Evolutionary conservation across 2,797 vertebrate species (phyloP).

Genomic region (Intellagama lesueurii): DNA sequence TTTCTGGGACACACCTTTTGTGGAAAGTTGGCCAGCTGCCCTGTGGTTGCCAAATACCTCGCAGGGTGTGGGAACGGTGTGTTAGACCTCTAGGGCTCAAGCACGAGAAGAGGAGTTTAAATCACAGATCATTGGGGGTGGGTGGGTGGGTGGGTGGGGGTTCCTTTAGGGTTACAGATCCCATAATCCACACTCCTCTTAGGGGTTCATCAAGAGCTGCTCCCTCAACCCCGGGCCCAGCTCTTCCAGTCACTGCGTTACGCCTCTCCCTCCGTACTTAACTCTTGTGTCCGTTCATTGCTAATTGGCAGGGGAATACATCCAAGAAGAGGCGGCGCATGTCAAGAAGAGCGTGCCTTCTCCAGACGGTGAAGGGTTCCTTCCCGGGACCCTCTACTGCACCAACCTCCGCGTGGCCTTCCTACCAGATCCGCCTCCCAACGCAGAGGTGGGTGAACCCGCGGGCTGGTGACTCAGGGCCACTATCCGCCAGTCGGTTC

Average conservation of each 20-base stretch:
- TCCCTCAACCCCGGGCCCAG: background rate
- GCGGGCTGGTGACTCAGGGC: background rate
- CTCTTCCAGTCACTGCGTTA: too few relatives aligned
- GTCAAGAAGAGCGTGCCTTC: constrained; percentile 85
- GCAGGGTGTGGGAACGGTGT: too few relatives aligned
- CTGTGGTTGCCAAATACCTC: too few relatives aligned
- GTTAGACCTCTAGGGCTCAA: too few relatives aligned
- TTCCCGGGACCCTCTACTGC: constrained; percentile 89
- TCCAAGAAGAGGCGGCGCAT: constrained; percentile 86
- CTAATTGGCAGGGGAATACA: constrained; percentile 83
- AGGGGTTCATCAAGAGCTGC: background rate
- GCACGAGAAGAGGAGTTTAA: too few relatives aligned
- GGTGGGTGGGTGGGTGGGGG: too few relatives aligned
- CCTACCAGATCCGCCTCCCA: constrained; percentile 80
- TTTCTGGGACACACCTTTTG: too few relatives aligned
- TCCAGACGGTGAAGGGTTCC: constrained; percentile 81
- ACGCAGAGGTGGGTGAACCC: constrained; percentile 75
- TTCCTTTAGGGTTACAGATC: too few relatives aligned
- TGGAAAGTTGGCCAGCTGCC: too few relatives aligned
- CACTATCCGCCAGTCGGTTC: background rate
- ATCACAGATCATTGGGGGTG: too few relatives aligned
- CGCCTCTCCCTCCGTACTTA: too few relatives aligned
- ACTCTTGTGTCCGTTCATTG: background rate
- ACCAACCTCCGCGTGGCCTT: constrained; percentile 91
- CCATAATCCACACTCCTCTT: too few relatives aligned